These are phyloP conservation scores for Tenthredo distinguenda DNA, from an alignment of 2,888 invertebrate species.

Conservation along the genomic window DNA sequence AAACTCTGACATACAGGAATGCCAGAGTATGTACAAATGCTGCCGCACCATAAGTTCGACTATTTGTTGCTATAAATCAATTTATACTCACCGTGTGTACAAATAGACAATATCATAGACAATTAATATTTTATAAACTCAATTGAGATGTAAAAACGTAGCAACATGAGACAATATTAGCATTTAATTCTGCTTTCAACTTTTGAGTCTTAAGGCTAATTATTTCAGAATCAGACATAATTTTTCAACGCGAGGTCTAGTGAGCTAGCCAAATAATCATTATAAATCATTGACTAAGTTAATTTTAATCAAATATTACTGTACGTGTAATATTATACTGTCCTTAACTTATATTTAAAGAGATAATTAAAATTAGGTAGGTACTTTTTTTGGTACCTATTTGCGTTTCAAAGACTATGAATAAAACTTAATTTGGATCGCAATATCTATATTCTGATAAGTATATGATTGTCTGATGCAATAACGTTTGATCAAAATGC, in stretches of 20 bases:
- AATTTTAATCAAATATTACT: not conserved
- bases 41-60: not conserved
- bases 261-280: conserved; percentile 1
- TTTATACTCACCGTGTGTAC: conserved; percentile 38
- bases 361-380: not conserved
- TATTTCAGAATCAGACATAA: not conserved
- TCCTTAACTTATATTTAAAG: not conserved
- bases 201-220: not conserved
- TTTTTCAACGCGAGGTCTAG: not conserved
- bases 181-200: not conserved
- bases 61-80: conserved; percentile 15
- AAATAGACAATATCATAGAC: conserved; percentile 24
- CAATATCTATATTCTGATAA: conserved; percentile 4
- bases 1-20: not conserved
- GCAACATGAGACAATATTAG: conserved; percentile 20
- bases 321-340: not conserved
- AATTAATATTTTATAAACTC: conserved; percentile 10
- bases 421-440: conserved; percentile 12
- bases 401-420: conserved; percentile 21
- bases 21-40: not conserved
- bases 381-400: conserved; percentile 23
- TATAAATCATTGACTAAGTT: conserved; percentile 21
- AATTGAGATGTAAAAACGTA: conserved; percentile 11
- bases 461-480: conserved; percentile 28
- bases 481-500: conserved; percentile 32